These are phyloP conservation scores for Uromys caudimaculatus DNA, from an alignment of 2,797 vertebrate species.

Conservation along the genomic window DNA sequence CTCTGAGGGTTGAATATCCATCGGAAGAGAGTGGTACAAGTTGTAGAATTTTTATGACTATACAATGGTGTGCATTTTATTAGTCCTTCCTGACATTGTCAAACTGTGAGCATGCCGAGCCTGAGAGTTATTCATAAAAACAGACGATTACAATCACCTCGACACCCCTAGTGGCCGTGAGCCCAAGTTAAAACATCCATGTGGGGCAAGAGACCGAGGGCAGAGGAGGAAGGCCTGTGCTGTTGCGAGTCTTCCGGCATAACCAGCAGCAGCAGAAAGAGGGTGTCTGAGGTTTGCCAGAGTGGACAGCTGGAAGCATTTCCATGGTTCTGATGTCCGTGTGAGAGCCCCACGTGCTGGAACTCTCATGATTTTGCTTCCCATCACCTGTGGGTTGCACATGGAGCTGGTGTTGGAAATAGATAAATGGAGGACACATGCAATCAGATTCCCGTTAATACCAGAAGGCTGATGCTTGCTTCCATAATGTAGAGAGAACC, in stretches of 20 bases:
- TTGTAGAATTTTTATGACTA: background rate
- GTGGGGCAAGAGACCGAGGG: conserved; percentile 18
- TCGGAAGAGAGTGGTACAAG: conserved; percentile 10
- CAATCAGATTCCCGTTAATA: background rate
- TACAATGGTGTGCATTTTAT: conserved; percentile 28
- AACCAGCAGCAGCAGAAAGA: conserved; percentile 59
- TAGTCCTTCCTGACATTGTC: conserved; percentile 55
- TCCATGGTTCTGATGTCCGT: conserved; percentile 1
- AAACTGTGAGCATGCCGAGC: conserved; percentile 3
- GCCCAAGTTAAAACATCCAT: conserved; percentile 71
- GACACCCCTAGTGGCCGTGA: conserved; percentile 64
- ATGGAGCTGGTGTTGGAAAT: conserved; percentile 7
- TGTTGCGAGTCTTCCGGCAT: conserved; percentile 58
- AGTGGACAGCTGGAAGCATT: background rate
- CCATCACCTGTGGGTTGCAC: background rate
- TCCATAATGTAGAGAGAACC: conserved; percentile 1
- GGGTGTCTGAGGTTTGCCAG: conserved; percentile 31
- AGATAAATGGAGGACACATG: background rate
- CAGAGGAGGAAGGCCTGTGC: background rate
- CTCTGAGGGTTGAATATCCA: conserved; percentile 35
- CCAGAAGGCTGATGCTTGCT: background rate
- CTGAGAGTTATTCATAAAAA: conserved; percentile 68
- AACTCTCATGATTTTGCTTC: background rate
- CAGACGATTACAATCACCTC: conserved; percentile 74
- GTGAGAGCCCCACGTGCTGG: background rate